These are phyloP conservation scores for Saccopteryx leptura DNA, from an alignment of 2,113 vertebrate species.

Conservation along the genomic window DNA sequence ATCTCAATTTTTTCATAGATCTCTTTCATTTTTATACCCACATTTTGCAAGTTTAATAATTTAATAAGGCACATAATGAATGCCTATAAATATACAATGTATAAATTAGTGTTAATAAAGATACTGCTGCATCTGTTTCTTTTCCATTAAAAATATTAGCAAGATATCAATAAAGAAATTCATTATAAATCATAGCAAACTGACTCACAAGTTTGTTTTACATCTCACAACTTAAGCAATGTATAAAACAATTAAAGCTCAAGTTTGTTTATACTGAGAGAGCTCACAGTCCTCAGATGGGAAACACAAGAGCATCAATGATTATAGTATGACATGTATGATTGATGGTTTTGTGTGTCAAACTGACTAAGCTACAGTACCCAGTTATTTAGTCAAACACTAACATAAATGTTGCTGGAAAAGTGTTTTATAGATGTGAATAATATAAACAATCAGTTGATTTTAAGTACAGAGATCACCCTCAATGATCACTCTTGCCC, in stretches of 20 bases:
- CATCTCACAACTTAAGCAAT: not conserved
- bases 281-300: not conserved
- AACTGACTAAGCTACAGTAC: not conserved
- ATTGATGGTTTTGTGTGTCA: not conserved
- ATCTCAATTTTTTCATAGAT: not conserved
- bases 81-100: not conserved
- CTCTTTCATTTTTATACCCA: not conserved
- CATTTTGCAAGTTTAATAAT: not conserved
- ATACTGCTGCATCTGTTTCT: not conserved
- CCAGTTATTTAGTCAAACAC: not conserved
- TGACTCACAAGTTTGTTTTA: not conserved
- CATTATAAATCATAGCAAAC: constrained; percentile 12
- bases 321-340: not conserved
- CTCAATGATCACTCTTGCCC: not conserved
- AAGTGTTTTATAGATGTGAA: not conserved
- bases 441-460: not conserved
- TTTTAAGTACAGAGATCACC: not conserved
- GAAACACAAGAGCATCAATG: not conserved
- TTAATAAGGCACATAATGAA: not conserved
- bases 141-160: constrained; percentile 23
- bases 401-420: not conserved
- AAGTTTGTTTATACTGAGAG: not conserved
- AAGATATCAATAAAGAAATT: not conserved
- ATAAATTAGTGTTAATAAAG: not conserved
- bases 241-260: not conserved